Base-by-base conservation (phyloP, 2,888 invertebrate species). In the Clepsis dumicolana region DNA sequence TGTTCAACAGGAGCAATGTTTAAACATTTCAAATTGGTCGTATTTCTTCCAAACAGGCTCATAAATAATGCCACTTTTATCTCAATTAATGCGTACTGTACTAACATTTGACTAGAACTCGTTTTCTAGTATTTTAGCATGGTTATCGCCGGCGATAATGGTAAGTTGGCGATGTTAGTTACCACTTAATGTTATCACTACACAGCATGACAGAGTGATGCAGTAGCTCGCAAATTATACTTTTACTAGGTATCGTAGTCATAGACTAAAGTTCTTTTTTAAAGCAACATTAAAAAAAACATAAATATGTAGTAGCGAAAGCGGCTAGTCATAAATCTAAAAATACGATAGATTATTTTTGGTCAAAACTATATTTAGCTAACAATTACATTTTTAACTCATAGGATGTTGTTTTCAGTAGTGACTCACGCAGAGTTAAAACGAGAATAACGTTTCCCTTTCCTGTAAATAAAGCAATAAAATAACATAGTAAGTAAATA, bases 71-170 rank as follows among this genome's bases (percentile, higher is more conserved):
- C 24, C 16, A 14, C 25, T 38, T n/a, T 7, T 18, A 50, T 59
- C 50, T 25, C 27, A 52, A 54, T 54, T 60, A 61, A 53, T 16
- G 18, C 56, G 10, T 35, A 41, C 16, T 41, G 52, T 41, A 38
- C 4, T 41, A 54, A 27, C 65, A 54, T 59, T 29, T n/a, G 21
- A 59, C 38, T 27, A 64, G 38, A 65, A 61, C 60, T 44, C 60
- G 65, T 65, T 65, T 65, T 52, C 53, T 54, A 65, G 65, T 61
- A 53, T 60, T 65, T 65, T 65, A 60, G 65, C 65, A 65, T 65
- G 41, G 29, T 61, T 65, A 65, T 65, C 65, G 60, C 35, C 52
- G 44, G 24, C 32, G 65, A 65, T 65, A 65, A 60, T 41, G 53
- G 29, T 53, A 65, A 65, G 60, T 60, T 53, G 52, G 50, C 38